phyloP scores from a whole-genome alignment of 2,888 invertebrate species.

The Pycnomerus fuliginosus region DNA sequence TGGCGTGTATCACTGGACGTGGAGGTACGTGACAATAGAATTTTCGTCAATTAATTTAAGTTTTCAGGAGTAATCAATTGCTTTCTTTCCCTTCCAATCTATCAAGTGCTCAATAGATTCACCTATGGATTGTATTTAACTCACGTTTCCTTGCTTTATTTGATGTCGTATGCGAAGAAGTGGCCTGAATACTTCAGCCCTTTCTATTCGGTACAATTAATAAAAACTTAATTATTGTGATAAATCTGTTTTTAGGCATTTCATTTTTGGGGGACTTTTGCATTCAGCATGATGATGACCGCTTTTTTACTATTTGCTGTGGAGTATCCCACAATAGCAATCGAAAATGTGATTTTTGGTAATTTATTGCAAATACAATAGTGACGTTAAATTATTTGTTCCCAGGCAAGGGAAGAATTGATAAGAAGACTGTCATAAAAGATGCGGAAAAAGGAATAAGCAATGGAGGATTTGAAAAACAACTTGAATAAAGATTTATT shows the following conservation, averaged over 20 bases:
- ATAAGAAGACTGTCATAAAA: too few species aligned
- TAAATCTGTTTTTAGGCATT: conserved; percentile 36
- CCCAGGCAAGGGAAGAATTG: too few species aligned
- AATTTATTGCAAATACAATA: too few species aligned
- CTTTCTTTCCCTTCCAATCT: conserved; percentile 52
- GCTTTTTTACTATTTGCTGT: conserved; percentile 50
- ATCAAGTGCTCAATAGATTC: conserved; percentile 55
- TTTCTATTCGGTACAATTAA: conserved; percentile 37
- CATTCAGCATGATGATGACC: conserved; percentile 45
- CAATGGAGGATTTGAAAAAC: too few species aligned
- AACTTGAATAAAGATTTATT: too few species aligned
- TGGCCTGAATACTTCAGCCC: conserved; percentile 33
- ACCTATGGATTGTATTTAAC: conserved; percentile 56
- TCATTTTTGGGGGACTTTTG: conserved; percentile 52
- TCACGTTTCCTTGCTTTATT: conserved; percentile 47
- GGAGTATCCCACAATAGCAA: conserved; percentile 51
- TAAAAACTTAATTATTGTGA: background rate
- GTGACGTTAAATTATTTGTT: too few species aligned
- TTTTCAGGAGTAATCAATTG: conserved; percentile 55
- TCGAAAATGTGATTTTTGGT: conserved; percentile 45
- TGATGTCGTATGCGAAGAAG: conserved; percentile 26
- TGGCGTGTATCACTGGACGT: conserved; percentile 54
- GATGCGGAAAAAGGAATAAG: too few species aligned
- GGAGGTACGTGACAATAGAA: conserved; percentile 48
- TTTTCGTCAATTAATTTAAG: conserved; percentile 2